These are phyloP conservation scores for Dysidea cf. avara DNA, from an alignment of 37 sponge, comb jelly and placozoan genomes.

Conservation along the genomic window DNA sequence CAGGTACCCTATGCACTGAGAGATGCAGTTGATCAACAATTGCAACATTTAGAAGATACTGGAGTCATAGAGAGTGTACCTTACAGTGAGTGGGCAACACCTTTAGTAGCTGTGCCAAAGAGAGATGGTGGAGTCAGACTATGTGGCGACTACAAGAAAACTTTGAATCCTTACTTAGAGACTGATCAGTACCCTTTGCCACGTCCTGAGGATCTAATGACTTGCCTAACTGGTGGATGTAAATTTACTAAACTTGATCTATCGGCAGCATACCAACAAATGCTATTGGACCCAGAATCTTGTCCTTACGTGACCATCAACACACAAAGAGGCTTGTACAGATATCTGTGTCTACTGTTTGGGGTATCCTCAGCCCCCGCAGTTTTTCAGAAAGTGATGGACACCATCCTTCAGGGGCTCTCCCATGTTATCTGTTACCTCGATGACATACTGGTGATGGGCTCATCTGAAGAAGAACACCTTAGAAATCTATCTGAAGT, in stretches of 20 bases:
- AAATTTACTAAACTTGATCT: constrained; percentile 24
- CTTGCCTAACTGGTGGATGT: constrained; percentile 27
- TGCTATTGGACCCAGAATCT: constrained; percentile 27
- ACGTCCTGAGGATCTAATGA: constrained; percentile 18
- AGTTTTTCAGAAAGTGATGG: too few relatives aligned
- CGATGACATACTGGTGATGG: too few relatives aligned
- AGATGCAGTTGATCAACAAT: constrained; percentile 8
- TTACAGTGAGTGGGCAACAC: constrained; percentile 37
- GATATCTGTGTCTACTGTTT: too few relatives aligned
- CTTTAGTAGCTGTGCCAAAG: too few relatives aligned
- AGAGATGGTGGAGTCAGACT: too few relatives aligned
- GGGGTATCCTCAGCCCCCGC: too few relatives aligned
- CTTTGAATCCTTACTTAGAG: background rate
- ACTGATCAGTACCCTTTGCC: constrained; percentile 39
- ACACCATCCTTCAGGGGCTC: too few relatives aligned
- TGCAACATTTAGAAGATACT: constrained; percentile 19
- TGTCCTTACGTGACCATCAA: constrained; percentile 10
- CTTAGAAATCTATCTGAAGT: too few relatives aligned
- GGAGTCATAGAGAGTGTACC: constrained; percentile 31
- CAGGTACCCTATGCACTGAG: constrained; percentile 20
- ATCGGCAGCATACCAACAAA: too few relatives aligned
- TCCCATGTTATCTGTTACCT: too few relatives aligned
- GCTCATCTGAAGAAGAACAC: too few relatives aligned
- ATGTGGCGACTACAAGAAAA: constrained; percentile 51
- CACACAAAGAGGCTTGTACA: too few relatives aligned